These are phyloP conservation scores for Portevinia maculata DNA, from an alignment of 2,888 invertebrate species.

Conservation along the genomic window DNA sequence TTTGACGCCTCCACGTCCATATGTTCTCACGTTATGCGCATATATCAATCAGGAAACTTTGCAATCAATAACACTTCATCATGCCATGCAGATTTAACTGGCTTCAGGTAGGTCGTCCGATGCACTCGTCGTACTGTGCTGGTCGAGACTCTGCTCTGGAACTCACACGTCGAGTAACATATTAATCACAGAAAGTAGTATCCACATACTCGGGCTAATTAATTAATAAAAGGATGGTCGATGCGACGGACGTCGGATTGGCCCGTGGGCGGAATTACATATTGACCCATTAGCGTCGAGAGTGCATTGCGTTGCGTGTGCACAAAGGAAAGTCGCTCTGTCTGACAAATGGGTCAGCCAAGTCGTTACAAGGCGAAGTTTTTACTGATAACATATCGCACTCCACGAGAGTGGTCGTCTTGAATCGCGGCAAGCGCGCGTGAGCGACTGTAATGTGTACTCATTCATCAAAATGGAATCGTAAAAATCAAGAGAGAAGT, in stretches of 20 bases:
- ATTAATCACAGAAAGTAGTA: slow-evolving; percentile 66
- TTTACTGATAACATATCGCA: slow-evolving; percentile 56
- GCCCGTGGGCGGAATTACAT: slow-evolving; percentile 70
- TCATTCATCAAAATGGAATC: slow-evolving; percentile 72
- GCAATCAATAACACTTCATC: slow-evolving; percentile 74
- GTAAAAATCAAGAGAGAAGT: slow-evolving; percentile 55
- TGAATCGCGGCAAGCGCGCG: slow-evolving; percentile 11
- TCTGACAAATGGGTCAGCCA: slow-evolving; percentile 66
- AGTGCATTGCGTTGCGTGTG: slow-evolving; percentile 37
- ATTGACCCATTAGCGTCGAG: slow-evolving; percentile 70
- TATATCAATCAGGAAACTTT: slow-evolving; percentile 69
- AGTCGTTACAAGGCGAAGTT: slow-evolving; percentile 60
- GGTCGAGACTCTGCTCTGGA: slow-evolving; percentile 57
- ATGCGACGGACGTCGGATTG: slow-evolving; percentile 24
- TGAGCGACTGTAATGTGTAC: slow-evolving; percentile 63
- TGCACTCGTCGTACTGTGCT: slow-evolving; percentile 1
- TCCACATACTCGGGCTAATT: slow-evolving; percentile 45
- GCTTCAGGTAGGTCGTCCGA: slow-evolving; percentile 55
- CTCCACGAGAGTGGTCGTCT: slow-evolving; percentile 35
- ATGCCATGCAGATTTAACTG: slow-evolving; percentile 34
- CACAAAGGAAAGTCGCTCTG: slow-evolving; percentile 31
- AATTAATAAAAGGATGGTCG: slow-evolving; percentile 68
- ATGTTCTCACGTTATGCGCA: slow-evolving; percentile 67
- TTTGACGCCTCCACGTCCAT: slow-evolving; percentile 65
- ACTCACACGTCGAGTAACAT: slow-evolving; percentile 71